Percentiles rank a stretch among this genome's conserved stretches.
These are phyloP conservation scores for Menidia beryllina DNA, from an alignment of 2,113 vertebrate genomes.

Conservation along the genomic window DNA sequence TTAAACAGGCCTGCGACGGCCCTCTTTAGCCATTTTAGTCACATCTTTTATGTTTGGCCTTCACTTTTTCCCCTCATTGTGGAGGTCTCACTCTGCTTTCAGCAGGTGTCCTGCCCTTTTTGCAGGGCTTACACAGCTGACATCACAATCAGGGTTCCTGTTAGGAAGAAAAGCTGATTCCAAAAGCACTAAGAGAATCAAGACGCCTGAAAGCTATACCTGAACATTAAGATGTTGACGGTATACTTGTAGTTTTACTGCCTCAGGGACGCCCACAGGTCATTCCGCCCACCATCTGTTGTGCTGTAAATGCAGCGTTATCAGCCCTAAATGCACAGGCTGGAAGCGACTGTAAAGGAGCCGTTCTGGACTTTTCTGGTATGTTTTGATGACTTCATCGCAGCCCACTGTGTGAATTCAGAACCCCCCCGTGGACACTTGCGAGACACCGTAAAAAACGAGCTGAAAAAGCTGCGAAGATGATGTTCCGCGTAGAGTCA, in stretches of 20 bases:
- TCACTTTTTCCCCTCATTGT: not conserved
- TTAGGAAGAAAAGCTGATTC: not conserved
- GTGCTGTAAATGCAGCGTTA: conserved; percentile 45
- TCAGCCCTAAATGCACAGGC: conserved; percentile 16
- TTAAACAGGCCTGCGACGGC: not conserved
- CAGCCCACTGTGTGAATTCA: conserved; percentile 9
- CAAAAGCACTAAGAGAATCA: not conserved
- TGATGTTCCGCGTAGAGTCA: conserved; percentile 4
- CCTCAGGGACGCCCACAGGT: not conserved
- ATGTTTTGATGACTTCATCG: conserved; percentile 17
- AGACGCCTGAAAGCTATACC: not conserved
- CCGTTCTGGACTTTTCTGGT: not conserved
- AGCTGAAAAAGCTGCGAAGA: not conserved
- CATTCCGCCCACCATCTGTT: conserved; percentile 7
- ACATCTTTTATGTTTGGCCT: too few species aligned
- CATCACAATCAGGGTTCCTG: too few species aligned
- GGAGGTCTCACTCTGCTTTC: not conserved
- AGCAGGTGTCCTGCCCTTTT: not conserved
- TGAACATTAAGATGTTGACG: not conserved
- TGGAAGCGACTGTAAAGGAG: conserved; percentile 11
- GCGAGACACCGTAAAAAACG: conserved; percentile 8
- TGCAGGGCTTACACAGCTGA: not conserved
- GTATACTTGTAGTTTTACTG: conserved; percentile 8
- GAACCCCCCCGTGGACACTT: conserved; percentile 18
- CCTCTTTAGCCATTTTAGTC: too few species aligned